These are phyloP conservation scores for Octodon degus DNA, from an alignment of 2,113 vertebrate genomes.

Conservation along the genomic window DNA sequence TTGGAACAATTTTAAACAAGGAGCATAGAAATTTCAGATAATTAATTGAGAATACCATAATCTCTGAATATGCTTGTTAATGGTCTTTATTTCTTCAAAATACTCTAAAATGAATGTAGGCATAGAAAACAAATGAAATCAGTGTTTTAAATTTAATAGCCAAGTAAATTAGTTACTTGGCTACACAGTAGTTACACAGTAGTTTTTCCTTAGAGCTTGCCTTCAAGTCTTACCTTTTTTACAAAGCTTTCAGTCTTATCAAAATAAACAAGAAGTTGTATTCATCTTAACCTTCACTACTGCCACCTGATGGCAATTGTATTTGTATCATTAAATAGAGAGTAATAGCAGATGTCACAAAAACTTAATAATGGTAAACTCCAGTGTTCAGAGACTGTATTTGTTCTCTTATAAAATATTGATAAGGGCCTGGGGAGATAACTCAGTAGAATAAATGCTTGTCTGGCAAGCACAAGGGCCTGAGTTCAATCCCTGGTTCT, in stretches of 20 bases:
- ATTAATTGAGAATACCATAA: background rate
- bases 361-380: background rate
- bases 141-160: constrained; percentile 5
- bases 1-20: constrained; percentile 5
- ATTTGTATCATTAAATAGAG: background rate
- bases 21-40: constrained; percentile 30
- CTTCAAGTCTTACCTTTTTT: background rate
- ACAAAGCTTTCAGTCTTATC: background rate
- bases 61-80: constrained; percentile 8
- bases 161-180: background rate
- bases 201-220: background rate
- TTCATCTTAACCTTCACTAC: background rate
- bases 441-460: too few species aligned
- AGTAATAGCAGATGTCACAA: constrained; percentile 22
- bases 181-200: background rate
- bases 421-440: background rate
- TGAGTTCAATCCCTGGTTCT: too few species aligned
- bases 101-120: background rate
- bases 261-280: background rate
- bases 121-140: constrained; percentile 16
- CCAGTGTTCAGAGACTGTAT: background rate
- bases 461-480: too few species aligned
- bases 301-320: background rate
- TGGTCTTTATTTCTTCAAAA: constrained; percentile 29
- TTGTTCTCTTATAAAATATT: constrained; percentile 2